These are phyloP conservation scores for Nymphalis urticae DNA, from an alignment of 2,888 invertebrate genomes.

Conservation along the genomic window DNA sequence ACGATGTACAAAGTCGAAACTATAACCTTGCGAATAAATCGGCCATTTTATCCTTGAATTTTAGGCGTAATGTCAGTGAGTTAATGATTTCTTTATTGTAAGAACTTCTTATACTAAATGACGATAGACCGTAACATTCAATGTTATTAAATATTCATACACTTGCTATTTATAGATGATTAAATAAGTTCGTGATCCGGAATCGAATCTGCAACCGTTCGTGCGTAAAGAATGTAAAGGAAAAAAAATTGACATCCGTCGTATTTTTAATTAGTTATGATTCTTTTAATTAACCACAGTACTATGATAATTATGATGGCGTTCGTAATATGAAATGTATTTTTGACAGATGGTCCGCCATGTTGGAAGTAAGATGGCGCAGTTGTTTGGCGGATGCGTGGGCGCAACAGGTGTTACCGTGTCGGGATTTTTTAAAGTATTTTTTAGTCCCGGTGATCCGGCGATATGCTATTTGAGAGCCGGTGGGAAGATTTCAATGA, in stretches of 20 bases:
- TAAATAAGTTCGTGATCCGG: constrained; percentile 11
- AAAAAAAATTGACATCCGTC: constrained; percentile 9
- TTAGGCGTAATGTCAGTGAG: too few species aligned
- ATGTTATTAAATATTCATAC: constrained; percentile 2
- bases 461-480: constrained; percentile 65
- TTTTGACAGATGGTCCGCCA: constrained; percentile 75
- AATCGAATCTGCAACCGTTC: constrained; percentile 10
- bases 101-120: background rate
- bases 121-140: background rate
- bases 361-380: constrained; percentile 46
- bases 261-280: constrained; percentile 13
- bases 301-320: constrained; percentile 12
- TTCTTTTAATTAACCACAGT: constrained; percentile 5
- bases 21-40: too few species aligned
- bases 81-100: too few species aligned
- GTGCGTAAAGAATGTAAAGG: background rate
- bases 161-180: constrained; percentile 1
- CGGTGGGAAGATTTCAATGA: constrained; percentile 58
- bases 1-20: too few species aligned
- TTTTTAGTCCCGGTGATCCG: constrained; percentile 56
- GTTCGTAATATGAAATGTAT: constrained; percentile 54
- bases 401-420: constrained; percentile 73
- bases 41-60: too few species aligned
- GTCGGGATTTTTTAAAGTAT: constrained; percentile 47
- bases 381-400: constrained; percentile 59